Evolutionary conservation across 2,797 vertebrate species (phyloP).

Genomic region (Cynopterus sphinx): DNA sequence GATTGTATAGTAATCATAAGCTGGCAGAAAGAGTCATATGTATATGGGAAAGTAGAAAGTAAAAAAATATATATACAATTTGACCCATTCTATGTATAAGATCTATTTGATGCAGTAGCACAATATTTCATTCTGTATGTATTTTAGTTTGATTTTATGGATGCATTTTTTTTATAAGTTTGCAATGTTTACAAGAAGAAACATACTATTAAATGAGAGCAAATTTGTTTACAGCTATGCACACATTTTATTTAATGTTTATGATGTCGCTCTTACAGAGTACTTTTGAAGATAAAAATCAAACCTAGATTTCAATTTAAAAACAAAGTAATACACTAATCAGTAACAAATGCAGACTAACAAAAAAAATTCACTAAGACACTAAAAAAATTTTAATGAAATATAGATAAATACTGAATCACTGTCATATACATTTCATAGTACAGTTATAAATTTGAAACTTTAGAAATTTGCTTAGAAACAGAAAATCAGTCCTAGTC

Average conservation of each 20-base stretch:
- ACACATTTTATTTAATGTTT: neutral
- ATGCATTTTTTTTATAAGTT: neutral
- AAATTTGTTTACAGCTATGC: neutral
- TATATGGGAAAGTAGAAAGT: neutral
- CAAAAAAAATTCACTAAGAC: neutral
- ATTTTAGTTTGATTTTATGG: neutral
- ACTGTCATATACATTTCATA: neutral
- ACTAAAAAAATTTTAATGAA: neutral
- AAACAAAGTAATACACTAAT: neutral
- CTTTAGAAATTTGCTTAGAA: neutral
- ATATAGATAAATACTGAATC: conserved; percentile 41
- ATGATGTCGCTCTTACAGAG: neutral
- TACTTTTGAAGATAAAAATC: neutral
- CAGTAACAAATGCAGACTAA: neutral
- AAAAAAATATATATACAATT: neutral
- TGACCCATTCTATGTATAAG: neutral
- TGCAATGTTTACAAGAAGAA: neutral
- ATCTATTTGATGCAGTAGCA: neutral
- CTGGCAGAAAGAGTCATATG: neutral
- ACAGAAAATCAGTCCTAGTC: conserved; percentile 24
- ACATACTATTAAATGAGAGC: neutral
- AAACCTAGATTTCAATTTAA: neutral
- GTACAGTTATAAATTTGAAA: neutral
- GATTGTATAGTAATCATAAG: neutral
- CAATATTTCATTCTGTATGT: neutral